Evolutionary conservation across 1,140 invertebrate species (phyloP), one percentile per base, ranked within the genome.

Genomic region (Ceratosolen fusciceps): DNA sequence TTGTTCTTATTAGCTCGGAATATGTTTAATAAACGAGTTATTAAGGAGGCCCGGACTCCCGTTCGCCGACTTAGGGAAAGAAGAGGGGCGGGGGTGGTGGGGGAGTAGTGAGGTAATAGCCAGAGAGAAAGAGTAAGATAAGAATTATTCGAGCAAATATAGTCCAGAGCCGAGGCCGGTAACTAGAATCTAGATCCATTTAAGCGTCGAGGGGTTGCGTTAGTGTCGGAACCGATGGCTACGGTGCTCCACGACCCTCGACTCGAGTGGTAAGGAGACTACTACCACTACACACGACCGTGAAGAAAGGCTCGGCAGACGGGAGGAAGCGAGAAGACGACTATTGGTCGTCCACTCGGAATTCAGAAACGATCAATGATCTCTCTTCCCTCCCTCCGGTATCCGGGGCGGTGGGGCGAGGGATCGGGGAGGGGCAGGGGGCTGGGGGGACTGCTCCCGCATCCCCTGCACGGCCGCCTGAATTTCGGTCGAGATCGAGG

Each of bases 351-450:
- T 68, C 84, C 84, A 87, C 84, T 87, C 84, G 84, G 87, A 88
- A 89, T 87, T 88, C 86, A 87, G 86, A 88, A 88, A 86, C 86
- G 88, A 89, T 88, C 87, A 84, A 89, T 89, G 88, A 84, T 86
- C 82, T 82, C 77, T n/a, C 60, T 52, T 72, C 65, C 74, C 24
- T 56, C 47, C 34, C 8, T 68, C 68, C 21, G n/a, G 21, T 7
- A 56, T 56, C 5, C 9, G 54, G 4, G n/a, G n/a, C 21, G n/a
- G n/a, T 16, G 21, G 54, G n/a, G 54, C 9, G 54, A 56, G n/a
- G 21, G 8, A 5, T 9, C 21, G 5, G 21, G 5, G 21, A 56
- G 43, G 43, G 43, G 43, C 43, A 16, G 8, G 43, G 16, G 43
- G 43, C 16, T 9, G n/a, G n/a, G n/a, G n/a, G n/a, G n/a, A n/a